Evolutionary conservation across 2,888 invertebrate genomes (phyloP).

Genomic region (Sphinx pinastri): DNA sequence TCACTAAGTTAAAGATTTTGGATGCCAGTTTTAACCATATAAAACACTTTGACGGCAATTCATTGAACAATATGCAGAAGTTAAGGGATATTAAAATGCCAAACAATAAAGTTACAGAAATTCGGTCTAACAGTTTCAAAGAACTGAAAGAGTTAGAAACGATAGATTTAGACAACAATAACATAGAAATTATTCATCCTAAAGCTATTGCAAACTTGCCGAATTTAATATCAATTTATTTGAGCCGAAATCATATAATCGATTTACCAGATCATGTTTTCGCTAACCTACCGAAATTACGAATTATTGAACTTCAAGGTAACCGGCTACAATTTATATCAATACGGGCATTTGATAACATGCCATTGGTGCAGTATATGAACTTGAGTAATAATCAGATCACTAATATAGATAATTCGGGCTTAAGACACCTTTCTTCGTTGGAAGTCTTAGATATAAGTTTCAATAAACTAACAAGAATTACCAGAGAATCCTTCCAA

Average conservation of each 20-base stretch:
- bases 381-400: constrained; percentile 93
- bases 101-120: constrained; percentile 88
- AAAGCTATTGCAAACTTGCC: constrained; percentile 89
- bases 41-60: constrained; percentile 86
- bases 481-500: constrained; percentile 87
- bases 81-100: constrained; percentile 89
- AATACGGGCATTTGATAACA: constrained; percentile 89
- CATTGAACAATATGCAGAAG: constrained; percentile 87
- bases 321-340: constrained; percentile 90
- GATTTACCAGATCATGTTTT: constrained; percentile 91
- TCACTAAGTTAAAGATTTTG: constrained; percentile 87
- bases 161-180: constrained; percentile 92
- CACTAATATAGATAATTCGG: constrained; percentile 88
- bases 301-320: constrained; percentile 91
- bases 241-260: constrained; percentile 89
- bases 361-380: constrained; percentile 90
- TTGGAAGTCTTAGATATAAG: constrained; percentile 94
- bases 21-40: constrained; percentile 92
- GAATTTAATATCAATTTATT: constrained; percentile 86
- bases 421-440: constrained; percentile 88
- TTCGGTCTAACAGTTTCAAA: constrained; percentile 89
- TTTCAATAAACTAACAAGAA: constrained; percentile 88
- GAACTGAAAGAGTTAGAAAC: constrained; percentile 88
- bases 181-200: constrained; percentile 89
- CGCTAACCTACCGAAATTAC: constrained; percentile 88